A percentile compares a stretch with the other conserved stretches of the same genome.
phyloP scores from a whole-genome alignment of 1,140 invertebrate species.

The Drosophila sucinea region DNA sequence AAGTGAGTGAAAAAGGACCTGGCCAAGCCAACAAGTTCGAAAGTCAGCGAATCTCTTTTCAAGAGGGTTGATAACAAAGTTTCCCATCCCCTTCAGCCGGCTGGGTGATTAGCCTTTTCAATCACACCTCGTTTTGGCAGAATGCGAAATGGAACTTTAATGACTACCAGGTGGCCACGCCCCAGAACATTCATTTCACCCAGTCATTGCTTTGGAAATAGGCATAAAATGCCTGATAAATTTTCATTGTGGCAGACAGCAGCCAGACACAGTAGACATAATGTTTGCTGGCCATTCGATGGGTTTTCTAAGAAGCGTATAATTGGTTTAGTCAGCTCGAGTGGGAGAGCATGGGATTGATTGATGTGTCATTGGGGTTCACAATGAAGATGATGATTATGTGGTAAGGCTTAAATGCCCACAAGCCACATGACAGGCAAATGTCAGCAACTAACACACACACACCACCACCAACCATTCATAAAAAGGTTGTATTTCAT shows the following conservation, averaged over 20 bases:
- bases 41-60: slow-evolving; percentile 35
- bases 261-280: slow-evolving; percentile 25
- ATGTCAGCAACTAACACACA: slow-evolving; percentile 43
- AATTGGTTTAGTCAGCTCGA: slow-evolving; percentile 40
- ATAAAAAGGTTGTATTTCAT: not conserved
- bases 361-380: slow-evolving; percentile 28
- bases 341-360: slow-evolving; percentile 15
- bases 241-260: slow-evolving; percentile 64
- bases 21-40: not conserved
- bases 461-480: not conserved
- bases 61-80: slow-evolving; percentile 38
- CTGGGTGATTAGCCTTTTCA: not conserved
- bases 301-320: slow-evolving; percentile 41
- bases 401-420: slow-evolving; percentile 37
- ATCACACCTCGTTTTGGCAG: not conserved
- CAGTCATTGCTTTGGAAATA: slow-evolving; percentile 31
- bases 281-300: slow-evolving; percentile 43
- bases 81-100: not conserved
- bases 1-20: not conserved
- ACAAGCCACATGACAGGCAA: slow-evolving; percentile 40
- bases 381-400: slow-evolving; percentile 12
- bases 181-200: slow-evolving; percentile 5
- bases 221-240: slow-evolving; percentile 65
- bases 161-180: slow-evolving; percentile 25
- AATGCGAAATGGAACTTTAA: slow-evolving; percentile 40